phyloP scores from a whole-genome alignment of 2,797 vertebrate species.

The Anisognathus igniventris region DNA sequence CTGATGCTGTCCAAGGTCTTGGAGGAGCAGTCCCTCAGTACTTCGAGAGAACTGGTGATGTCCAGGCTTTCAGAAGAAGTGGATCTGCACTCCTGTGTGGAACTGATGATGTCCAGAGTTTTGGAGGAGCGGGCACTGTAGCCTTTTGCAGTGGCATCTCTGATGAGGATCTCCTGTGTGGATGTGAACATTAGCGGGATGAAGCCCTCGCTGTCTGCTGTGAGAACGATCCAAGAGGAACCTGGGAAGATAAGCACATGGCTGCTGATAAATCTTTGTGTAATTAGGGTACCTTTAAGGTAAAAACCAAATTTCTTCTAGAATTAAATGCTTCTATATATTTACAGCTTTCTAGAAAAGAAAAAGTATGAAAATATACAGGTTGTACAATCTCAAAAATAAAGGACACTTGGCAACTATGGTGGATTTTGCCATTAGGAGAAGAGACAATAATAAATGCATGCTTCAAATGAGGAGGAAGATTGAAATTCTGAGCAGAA shows the following conservation, averaged over 20 bases:
- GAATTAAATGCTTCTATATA: not conserved
- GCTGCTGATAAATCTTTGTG: not conserved
- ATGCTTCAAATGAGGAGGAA: not conserved
- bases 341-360: not conserved
- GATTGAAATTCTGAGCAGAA: not conserved
- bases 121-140: conserved; percentile 6
- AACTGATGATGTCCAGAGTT: conserved; percentile 37
- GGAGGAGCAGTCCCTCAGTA: conserved; percentile 4
- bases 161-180: conserved; percentile 82
- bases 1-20: not conserved
- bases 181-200: conserved; percentile 85
- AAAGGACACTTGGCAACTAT: not conserved
- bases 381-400: not conserved
- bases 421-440: not conserved
- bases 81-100: conserved; percentile 8
- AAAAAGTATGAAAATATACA: not conserved
- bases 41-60: conserved; percentile 29
- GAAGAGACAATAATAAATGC: not conserved
- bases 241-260: conserved; percentile 68
- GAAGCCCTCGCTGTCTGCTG: conserved; percentile 87
- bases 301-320: not conserved
- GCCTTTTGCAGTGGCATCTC: conserved; percentile 72
- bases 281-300: not conserved
- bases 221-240: conserved; percentile 88
- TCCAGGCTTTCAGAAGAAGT: conserved; percentile 25